A percentile compares a stretch with the other conserved stretches of the same genome.
phyloP scores from a whole-genome alignment of 1,140 invertebrate species.

The fruit fly (Drosophila melanogaster) region Release_6_plus_ISO1_MT NT_033779.5:22019001-22019500 shows the following conservation, averaged over 20 bases:
- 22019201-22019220: slow-evolving; percentile 64
- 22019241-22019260: slow-evolving; percentile 11
- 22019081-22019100: slow-evolving; percentile 46
- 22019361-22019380: no score
- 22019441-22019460: slow-evolving; percentile 1
- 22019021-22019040: slow-evolving; percentile 14
- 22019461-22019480: slow-evolving; percentile 16
- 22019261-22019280: slow-evolving; percentile 55
- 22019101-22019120: slow-evolving; percentile 67
- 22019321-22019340: not conserved
- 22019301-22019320: slow-evolving; percentile 56
- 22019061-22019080: not conserved
- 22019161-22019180: slow-evolving; percentile 27
- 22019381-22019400: slow-evolving; percentile 44
- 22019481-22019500: slow-evolving; percentile 22
- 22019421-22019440: slow-evolving; percentile 27
- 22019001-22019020: slow-evolving; percentile 71
- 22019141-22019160: not conserved
- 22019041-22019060: slow-evolving; percentile 18
- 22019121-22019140: slow-evolving; percentile 51
- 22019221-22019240: slow-evolving; percentile 21
- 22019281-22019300: slow-evolving; percentile 83
- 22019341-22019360: no score
- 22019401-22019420: slow-evolving; percentile 52
- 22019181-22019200: slow-evolving; percentile 58